Base-by-base conservation (phyloP, 2,797 vertebrate species). In the Anabacerthia variegaticeps region DNA sequence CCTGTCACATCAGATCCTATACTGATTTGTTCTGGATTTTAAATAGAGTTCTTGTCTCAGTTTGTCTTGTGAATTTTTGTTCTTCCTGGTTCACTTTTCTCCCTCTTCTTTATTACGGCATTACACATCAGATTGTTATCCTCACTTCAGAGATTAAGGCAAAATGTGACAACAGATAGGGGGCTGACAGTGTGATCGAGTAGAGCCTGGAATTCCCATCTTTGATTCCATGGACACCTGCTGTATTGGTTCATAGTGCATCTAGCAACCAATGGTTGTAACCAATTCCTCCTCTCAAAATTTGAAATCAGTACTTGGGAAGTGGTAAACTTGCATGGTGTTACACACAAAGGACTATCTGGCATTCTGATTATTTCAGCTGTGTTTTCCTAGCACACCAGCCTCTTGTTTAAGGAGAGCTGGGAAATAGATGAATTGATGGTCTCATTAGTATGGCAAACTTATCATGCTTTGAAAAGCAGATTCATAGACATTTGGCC, bases 381-480 rank as follows among this genome's bases (percentile, higher is more conserved):
- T 89, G 51, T 43, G 85, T 51, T 89, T 94, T 96, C 58, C 87
- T 66, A 81, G 73, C 55, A 68, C 82, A 78, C 58, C 85, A 93
- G 58, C 81, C 58, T 89, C 75, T 76, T 85, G 36, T 80, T 85
- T 61, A 80, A 83, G 26, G 30, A 58, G 36, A 23, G 13, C 5
- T 91, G 82, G 30, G 81, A 94, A 94, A 85, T 7, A 84, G 39
- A 46, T 75, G 12, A 91, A 89, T 81, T 89, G 32, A 55, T 76
- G 68, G 16, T 63, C 81, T 94, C 81, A 88, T 93, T 93, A 93
- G 56, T 89, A 85, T 88, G 73, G 82, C 26, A 83, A 67, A 66
- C 54, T 74, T 89, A 65, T 1, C 56, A 75, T 89, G 89, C 51
- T 58, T 85, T 92, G 81, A 69, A 93, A 89, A 91, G 51, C 59